Conservation (phyloP, 2,797 vertebrate genomes). For the Paratrypauchen microcephalus region DNA sequence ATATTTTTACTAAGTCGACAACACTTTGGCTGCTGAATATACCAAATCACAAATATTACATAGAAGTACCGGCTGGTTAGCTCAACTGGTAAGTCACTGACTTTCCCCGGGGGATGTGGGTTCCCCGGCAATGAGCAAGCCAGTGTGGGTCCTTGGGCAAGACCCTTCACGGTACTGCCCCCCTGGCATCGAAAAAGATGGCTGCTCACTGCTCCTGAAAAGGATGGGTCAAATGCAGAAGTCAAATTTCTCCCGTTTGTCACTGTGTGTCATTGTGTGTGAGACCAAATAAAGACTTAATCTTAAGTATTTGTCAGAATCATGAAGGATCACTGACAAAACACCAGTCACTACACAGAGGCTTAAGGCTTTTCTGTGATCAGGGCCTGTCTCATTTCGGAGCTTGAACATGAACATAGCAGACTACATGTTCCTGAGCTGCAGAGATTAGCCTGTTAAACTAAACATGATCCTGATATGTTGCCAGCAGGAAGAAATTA, state of each 20-base stretch:
- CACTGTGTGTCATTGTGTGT: too few relatives aligned
- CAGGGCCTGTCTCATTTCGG: conserved; percentile 24
- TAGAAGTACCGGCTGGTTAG: too few relatives aligned
- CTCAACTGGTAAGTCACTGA: too few relatives aligned
- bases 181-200: too few relatives aligned
- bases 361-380: conserved; percentile 25
- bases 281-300: too few relatives aligned
- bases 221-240: too few relatives aligned
- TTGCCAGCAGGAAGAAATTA: conserved; percentile 40
- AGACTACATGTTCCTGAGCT: conserved; percentile 17
- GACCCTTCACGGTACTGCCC: too few relatives aligned
- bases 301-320: conserved; percentile 34
- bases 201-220: too few relatives aligned
- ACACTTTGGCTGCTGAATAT: conserved; percentile 30
- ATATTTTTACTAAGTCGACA: conserved; percentile 28
- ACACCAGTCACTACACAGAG: conserved; percentile 17
- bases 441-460: conserved; percentile 43
- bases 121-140: too few relatives aligned
- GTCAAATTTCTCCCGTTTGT: too few relatives aligned
- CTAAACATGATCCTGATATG: conserved; percentile 45
- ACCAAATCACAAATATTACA: conserved; percentile 28
- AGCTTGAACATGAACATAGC: conserved; percentile 22
- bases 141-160: too few relatives aligned
- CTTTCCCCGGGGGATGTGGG: too few relatives aligned
- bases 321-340: conserved; percentile 17